Conservation (phyloP, 2,113 vertebrate species). For the Callaeas wilsoni region DNA sequence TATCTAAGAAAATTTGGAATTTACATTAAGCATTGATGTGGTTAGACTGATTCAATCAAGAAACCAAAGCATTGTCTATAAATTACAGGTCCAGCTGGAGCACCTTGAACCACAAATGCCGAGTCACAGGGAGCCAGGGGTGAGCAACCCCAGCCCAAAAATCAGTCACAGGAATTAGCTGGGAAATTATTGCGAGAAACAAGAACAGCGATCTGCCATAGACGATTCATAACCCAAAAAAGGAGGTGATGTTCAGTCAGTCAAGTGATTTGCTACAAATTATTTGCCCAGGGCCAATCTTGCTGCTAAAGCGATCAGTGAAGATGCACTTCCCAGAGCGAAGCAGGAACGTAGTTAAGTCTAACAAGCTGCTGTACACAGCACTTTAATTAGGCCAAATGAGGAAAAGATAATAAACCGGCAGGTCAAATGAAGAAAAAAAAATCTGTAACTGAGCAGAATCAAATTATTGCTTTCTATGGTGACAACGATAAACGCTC, state of each 20-base stretch:
- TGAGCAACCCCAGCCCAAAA: background rate
- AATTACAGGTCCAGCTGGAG: background rate
- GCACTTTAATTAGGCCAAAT: constrained; percentile 55
- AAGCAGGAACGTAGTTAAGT: background rate
- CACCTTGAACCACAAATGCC: background rate
- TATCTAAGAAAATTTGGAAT: background rate
- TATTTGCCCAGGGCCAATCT: constrained; percentile 13
- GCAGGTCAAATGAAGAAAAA: background rate
- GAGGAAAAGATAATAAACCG: constrained; percentile 27
- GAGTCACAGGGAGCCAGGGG: background rate
- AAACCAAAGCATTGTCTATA: background rate
- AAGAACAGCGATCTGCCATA: background rate
- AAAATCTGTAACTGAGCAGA: background rate
- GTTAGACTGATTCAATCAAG: background rate
- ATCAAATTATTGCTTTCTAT: background rate
- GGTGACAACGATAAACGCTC: background rate
- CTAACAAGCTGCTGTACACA: constrained; percentile 51
- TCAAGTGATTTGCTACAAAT: constrained; percentile 37
- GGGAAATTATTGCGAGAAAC: background rate
- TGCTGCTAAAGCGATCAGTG: background rate
- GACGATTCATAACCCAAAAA: background rate
- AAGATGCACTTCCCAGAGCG: background rate
- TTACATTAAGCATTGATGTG: background rate
- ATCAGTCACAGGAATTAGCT: background rate
- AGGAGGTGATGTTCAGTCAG: background rate